Evolutionary conservation across 2,113 vertebrate genomes (phyloP), one percentile per base, ranked within the genome.

Genomic region (Amazona guildingii): DNA sequence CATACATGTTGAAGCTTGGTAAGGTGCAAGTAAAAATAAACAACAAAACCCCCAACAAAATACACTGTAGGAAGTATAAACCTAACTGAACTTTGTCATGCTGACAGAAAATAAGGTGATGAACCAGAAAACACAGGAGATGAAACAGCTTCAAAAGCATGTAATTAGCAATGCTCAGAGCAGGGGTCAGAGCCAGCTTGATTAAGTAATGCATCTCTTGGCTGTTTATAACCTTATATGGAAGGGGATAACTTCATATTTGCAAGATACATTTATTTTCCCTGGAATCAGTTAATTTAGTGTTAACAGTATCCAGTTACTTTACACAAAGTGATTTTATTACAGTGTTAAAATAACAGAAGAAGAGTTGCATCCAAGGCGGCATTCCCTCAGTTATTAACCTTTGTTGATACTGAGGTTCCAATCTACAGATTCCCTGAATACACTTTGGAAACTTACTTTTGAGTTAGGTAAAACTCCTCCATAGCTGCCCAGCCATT

Each of bases 221-320:
- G 29, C 59, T 94, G 55, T 46, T 96, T 84, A 89, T 46, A 92
- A 67, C 63, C 79, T 10, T 83, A 92, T 41, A 92, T 62, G 59
- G 85, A 70, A 83, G 78, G 52, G 66, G 31, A 77, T 61, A 37
- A 97, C 61, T 95, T 90, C 59, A 31, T 85, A 82, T 90, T 93
- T 93, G 70, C 82, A 83, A 79, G 67, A 90, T 27, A 41, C 24
- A 81, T 69, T 78, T 86, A 64, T 69, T 90, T 77, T 17, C 52
- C 57, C 52, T 33, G 18, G 48, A 91, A 79, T 35, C 7, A 13
- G 43, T 75, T 96, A 92, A 82, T 84, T 89, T 76, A 82, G 17
- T 48, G 68, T 68, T 83, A 93, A 51, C 23, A 73, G 44, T 39
- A 85, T 49, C 57, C 74, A 82, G 59, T 61, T 57, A 37, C 29